These are phyloP conservation scores for Takifugu flavidus DNA, from an alignment of 2,113 vertebrate species.

Conservation along the genomic window DNA sequence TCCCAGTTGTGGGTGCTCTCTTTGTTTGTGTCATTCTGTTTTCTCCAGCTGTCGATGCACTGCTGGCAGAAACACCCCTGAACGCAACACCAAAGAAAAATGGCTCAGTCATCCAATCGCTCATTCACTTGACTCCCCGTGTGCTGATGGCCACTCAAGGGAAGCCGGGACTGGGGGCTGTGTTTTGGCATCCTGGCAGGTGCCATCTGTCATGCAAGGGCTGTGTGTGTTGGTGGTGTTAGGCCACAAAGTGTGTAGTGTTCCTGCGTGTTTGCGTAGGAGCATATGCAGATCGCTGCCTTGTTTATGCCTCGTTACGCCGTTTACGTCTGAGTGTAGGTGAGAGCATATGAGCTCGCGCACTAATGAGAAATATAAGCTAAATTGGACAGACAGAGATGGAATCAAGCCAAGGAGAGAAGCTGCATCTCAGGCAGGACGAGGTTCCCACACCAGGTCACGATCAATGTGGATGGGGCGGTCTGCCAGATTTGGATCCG, in stretches of 20 bases:
- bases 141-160: constrained; percentile 60
- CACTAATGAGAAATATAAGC: neutral
- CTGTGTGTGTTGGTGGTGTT: constrained; percentile 18
- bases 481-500: constrained; percentile 39
- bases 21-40: constrained; percentile 15
- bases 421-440: constrained; percentile 11
- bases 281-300: constrained; percentile 27
- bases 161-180: constrained; percentile 49
- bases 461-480: constrained; percentile 34
- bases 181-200: constrained; percentile 57
- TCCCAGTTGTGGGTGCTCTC: constrained; percentile 4
- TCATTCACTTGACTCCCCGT: constrained; percentile 42
- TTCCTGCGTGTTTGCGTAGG: constrained; percentile 21
- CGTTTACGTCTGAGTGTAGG: neutral
- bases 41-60: constrained; percentile 14
- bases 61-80: constrained; percentile 16
- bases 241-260: neutral
- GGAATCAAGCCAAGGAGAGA: neutral
- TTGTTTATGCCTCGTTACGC: constrained; percentile 6
- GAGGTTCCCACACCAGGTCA: constrained; percentile 11
- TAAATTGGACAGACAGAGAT: neutral
- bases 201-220: constrained; percentile 61
- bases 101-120: constrained; percentile 44
- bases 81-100: constrained; percentile 41
- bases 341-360: constrained; percentile 5